phyloP scores from a whole-genome alignment of 2,113 vertebrate genomes.

The Paramisgurnus dabryanus region DNA sequence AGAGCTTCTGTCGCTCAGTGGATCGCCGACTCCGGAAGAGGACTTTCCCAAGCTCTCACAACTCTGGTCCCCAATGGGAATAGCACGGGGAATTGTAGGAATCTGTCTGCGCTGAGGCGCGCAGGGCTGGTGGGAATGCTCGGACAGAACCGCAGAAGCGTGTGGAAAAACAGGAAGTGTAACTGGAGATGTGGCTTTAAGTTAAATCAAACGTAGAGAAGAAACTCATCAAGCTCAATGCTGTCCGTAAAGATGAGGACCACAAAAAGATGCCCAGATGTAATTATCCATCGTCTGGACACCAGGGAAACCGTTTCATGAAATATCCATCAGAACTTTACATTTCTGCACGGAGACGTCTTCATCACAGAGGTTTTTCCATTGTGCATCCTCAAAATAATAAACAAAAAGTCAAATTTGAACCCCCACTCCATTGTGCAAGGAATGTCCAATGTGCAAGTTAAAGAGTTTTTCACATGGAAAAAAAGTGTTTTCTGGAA shows the following conservation, averaged over 20 bases:
- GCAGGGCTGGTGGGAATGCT: constrained; percentile 56
- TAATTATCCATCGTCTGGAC: not conserved
- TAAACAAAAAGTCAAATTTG: not conserved
- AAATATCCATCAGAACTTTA: too few species aligned
- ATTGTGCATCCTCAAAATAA: not conserved
- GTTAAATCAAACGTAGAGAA: constrained; percentile 30
- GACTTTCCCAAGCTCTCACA: constrained; percentile 62
- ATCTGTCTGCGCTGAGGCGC: constrained; percentile 49
- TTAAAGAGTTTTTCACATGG: constrained; percentile 3
- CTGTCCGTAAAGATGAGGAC: not conserved
- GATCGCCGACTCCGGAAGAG: constrained; percentile 58
- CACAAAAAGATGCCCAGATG: not conserved
- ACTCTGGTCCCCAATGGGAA: constrained; percentile 52
- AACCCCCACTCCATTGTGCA: not conserved
- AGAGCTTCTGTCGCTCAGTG: constrained; percentile 47
- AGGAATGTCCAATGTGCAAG: not conserved
- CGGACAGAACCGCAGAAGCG: constrained; percentile 52
- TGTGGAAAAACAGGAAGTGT: constrained; percentile 59
- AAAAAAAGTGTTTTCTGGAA: constrained; percentile 10
- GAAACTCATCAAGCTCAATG: not conserved
- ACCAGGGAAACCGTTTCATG: too few species aligned
- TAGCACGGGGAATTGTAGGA: constrained; percentile 59
- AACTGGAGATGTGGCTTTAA: constrained; percentile 50
- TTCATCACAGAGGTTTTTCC: not conserved
- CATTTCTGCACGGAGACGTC: too few species aligned